Evolutionary conservation across 2,797 vertebrate genomes (phyloP).

Genomic region (Vespertilio murinus): DNA sequence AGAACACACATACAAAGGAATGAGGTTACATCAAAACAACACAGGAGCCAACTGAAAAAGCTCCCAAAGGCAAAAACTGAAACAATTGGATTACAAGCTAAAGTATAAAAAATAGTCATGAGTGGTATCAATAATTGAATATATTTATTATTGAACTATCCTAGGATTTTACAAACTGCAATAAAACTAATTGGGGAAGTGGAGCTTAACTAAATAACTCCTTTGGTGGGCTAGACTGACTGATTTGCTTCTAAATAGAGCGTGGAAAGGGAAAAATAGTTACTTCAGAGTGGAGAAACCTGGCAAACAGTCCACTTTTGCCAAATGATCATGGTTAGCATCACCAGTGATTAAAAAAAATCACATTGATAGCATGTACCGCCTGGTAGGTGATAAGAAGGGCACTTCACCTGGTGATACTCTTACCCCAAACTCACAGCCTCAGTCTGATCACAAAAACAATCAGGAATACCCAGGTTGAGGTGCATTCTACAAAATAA

Average conservation of each 20-base stretch:
- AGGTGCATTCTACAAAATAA: background rate
- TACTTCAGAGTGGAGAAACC: background rate
- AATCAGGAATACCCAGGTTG: background rate
- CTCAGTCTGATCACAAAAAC: background rate
- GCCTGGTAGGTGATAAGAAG: background rate
- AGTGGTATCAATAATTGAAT: background rate
- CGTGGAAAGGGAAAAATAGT: background rate
- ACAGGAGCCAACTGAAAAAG: background rate
- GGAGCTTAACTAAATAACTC: background rate
- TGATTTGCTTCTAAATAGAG: background rate
- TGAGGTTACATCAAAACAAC: background rate
- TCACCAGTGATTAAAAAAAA: background rate
- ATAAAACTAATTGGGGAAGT: slow-evolving; percentile 10
- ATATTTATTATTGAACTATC: background rate
- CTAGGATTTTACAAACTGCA: background rate
- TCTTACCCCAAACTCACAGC: background rate
- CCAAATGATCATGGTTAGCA: background rate
- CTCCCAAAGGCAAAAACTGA: background rate
- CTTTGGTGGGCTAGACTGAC: background rate
- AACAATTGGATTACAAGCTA: background rate
- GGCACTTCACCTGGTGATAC: background rate
- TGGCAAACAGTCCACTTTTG: background rate
- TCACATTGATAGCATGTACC: background rate
- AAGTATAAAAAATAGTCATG: background rate
- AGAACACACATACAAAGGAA: background rate